Evolutionary conservation across 2,888 invertebrate genomes (phyloP).

Genomic region (Lasioglossum marginatum): DNA sequence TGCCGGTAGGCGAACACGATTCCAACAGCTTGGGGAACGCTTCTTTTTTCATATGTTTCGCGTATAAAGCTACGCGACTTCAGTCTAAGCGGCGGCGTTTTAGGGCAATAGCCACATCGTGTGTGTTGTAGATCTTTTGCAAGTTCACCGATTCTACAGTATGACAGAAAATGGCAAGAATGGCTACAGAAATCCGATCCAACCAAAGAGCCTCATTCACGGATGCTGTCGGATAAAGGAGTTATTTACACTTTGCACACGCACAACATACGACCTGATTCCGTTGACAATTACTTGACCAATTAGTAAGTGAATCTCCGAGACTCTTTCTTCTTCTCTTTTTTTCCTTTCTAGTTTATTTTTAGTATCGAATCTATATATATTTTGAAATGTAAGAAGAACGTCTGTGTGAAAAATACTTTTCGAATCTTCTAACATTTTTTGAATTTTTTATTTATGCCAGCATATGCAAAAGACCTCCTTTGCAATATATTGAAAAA

Average conservation of each 20-base stretch:
- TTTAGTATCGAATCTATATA: neutral
- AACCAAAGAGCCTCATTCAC: slow-evolving; percentile 97
- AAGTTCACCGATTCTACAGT: slow-evolving; percentile 79
- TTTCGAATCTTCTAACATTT: neutral
- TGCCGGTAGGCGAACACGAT: slow-evolving; percentile 70
- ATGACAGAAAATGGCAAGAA: slow-evolving; percentile 90
- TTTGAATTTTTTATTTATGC: slow-evolving; percentile 25
- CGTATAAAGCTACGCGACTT: slow-evolving; percentile 47
- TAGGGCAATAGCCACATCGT: slow-evolving; percentile 44
- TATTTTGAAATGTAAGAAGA: neutral
- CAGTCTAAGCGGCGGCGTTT: slow-evolving; percentile 51
- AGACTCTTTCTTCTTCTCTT: neutral
- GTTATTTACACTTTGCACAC: slow-evolving; percentile 97
- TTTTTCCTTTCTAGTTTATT: neutral
- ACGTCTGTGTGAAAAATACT: neutral
- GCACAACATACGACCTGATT: slow-evolving; percentile 96
- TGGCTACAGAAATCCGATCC: slow-evolving; percentile 96
- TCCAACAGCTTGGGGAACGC: slow-evolving; percentile 44
- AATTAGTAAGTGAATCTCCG: slow-evolving; percentile 91
- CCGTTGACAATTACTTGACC: slow-evolving; percentile 92
- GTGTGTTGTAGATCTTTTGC: slow-evolving; percentile 78
- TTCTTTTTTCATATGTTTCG: slow-evolving; percentile 46
- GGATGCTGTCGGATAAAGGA: slow-evolving; percentile 98
- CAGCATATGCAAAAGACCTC: slow-evolving; percentile 23
- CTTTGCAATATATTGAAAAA: slow-evolving; percentile 30